Percentiles rank a stretch among this genome's conserved stretches.
Conservation (phyloP, 2,113 vertebrate species). For the Ictalurus punctatus region DNA sequence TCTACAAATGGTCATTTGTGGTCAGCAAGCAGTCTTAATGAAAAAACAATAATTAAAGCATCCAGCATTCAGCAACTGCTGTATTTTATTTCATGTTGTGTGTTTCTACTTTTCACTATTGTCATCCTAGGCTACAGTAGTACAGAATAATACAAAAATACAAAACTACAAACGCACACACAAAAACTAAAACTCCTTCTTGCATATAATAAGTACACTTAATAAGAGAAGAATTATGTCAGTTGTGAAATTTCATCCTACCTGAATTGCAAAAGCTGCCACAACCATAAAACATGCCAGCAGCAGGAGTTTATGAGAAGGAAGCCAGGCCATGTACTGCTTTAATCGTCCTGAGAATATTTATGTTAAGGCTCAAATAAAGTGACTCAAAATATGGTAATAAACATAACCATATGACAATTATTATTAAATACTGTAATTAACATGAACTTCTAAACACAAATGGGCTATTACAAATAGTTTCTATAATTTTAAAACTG, state of each 20-base stretch:
- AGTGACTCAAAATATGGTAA: not conserved
- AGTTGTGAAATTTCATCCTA: not conserved
- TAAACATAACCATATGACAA: not conserved
- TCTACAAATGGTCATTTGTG: not conserved
- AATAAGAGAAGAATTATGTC: not conserved
- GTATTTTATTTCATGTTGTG: not conserved
- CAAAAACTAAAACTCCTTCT: no score
- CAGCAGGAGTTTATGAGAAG: not conserved
- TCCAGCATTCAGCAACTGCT: not conserved
- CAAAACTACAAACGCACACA: no score
- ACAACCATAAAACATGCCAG: not conserved
- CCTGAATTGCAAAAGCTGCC: not conserved
- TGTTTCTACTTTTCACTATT: not conserved
- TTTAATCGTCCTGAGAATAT: not conserved
- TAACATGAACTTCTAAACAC: not conserved
- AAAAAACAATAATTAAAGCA: not conserved
- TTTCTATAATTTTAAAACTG: not conserved
- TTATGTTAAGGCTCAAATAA: not conserved
- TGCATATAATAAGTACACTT: not conserved
- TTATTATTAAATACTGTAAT: not conserved
- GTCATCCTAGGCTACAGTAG: not conserved
- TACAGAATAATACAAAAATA: not conserved
- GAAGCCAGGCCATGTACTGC: not conserved
- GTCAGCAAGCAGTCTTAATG: not conserved
- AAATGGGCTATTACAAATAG: not conserved